Percentiles rank a stretch among this genome's conserved stretches.
Conservation (phyloP, 2,113 vertebrate species). For the Urocitellus parryii region DNA sequence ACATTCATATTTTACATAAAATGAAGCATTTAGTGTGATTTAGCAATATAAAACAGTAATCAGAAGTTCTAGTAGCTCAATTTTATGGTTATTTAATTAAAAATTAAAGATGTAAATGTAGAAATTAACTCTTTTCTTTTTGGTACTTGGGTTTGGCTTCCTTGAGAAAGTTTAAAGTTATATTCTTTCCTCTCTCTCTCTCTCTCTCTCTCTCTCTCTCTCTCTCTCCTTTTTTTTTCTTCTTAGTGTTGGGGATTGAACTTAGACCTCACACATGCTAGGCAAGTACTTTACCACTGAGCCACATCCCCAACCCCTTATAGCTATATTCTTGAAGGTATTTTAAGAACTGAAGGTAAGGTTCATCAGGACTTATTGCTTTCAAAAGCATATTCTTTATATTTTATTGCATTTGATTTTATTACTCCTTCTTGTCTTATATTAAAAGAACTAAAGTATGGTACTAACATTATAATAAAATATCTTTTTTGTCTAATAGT, state of each 20-base stretch:
- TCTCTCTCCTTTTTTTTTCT: too few species aligned
- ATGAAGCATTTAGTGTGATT: not conserved
- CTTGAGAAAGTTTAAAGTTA: not conserved
- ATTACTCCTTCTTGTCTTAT: not conserved
- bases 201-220: too few species aligned
- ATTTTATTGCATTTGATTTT: not conserved
- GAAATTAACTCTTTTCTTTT: not conserved
- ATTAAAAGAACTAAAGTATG: not conserved
- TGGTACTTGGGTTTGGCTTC: not conserved
- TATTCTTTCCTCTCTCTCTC: not conserved
- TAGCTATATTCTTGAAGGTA: not conserved
- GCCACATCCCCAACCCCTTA: not conserved
- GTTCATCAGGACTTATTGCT: not conserved
- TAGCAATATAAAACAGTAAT: conserved; percentile 28
- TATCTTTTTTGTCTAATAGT: not conserved
- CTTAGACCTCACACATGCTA: too few species aligned
- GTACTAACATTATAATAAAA: not conserved
- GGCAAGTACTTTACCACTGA: too few species aligned
- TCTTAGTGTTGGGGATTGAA: too few species aligned
- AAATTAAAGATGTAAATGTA: not conserved
- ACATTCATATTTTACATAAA: not conserved
- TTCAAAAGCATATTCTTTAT: not conserved
- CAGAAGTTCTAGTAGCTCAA: not conserved
- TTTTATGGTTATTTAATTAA: conserved; percentile 16
- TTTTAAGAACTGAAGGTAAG: not conserved